Evolutionary conservation across 2,797 vertebrate genomes (phyloP), one percentile per base, ranked within the genome.

Genomic region (Microctenopoma lineatum): DNA sequence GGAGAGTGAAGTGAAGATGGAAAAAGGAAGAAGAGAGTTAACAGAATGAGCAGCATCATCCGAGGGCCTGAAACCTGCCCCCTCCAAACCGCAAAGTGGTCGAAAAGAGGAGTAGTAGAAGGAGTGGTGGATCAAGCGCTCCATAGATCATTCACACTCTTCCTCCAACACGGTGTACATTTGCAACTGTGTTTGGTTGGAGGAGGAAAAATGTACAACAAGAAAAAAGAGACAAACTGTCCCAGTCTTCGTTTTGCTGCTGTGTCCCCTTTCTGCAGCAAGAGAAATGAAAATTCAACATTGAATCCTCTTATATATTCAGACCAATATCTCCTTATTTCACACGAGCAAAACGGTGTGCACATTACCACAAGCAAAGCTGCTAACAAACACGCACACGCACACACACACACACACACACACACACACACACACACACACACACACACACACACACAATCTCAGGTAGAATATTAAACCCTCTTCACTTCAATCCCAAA

Each of bases 271-370:
- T 59, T 75, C 82, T 79, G 73, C 73, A 63, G 68, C 25, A 12
- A 55, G 52, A 74, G 55, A 74, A 84, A 85, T 81, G 65, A 83
- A 84, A 84, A 89, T 87, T 84, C 79, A 78, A 79, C 77, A 68
- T 38, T 62, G 73, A 79, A 82, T 81, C 77, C 79, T 82, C 79
- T 76, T 73, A 82, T 76, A 84, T 72, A 87, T 89, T 81, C 87
- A 88, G 73, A 88, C 84, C 85, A 78, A 80, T 89, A 83, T 87
- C 86, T 85, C 65, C 75, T 60, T 72, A 69, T 80, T 88, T 85
- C 70, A 85, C 75, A 88, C 75, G 80, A 63, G 68, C 60, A 64
- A 77, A 70, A 34, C 21, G 54, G 41, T 60, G 70, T 51, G 59
- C 66, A 83, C 6, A 39, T 75, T 77, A 42, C 63, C 74, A 74